Evolutionary conservation across 2,888 invertebrate genomes (phyloP).

Genomic region (Oligia fasciuncula): DNA sequence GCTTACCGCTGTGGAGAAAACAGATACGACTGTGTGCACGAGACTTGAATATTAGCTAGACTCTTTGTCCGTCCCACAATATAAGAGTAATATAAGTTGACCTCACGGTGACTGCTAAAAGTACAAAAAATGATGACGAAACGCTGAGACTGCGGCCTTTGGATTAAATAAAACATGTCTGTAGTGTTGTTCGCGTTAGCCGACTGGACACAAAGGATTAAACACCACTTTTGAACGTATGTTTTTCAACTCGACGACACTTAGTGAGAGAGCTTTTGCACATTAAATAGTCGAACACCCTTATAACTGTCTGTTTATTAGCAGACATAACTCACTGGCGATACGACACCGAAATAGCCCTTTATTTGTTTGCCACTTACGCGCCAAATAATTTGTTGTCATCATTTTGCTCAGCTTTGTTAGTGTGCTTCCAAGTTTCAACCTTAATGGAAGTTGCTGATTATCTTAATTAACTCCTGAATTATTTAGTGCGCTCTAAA

Average conservation of each 20-base stretch:
- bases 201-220: slow-evolving; percentile 65
- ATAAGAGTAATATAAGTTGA: slow-evolving; percentile 66
- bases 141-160: slow-evolving; percentile 62
- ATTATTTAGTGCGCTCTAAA: slow-evolving; percentile 36
- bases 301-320: slow-evolving; percentile 33
- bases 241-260: slow-evolving; percentile 51
- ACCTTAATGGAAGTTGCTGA: slow-evolving; percentile 38
- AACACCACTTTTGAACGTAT: slow-evolving; percentile 56
- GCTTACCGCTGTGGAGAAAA: slow-evolving; percentile 68
- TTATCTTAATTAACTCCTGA: slow-evolving; percentile 31
- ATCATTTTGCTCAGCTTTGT: slow-evolving; percentile 5
- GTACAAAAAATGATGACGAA: slow-evolving; percentile 72
- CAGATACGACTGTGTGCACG: slow-evolving; percentile 63
- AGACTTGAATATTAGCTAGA: slow-evolving; percentile 66
- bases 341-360: slow-evolving; percentile 13
- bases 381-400: slow-evolving; percentile 22
- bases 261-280: slow-evolving; percentile 60
- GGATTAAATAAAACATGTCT: slow-evolving; percentile 71
- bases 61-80: slow-evolving; percentile 63
- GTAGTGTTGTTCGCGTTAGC: slow-evolving; percentile 52
- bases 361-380: slow-evolving; percentile 11
- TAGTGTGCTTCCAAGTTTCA: not conserved
- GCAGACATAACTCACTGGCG: slow-evolving; percentile 25
- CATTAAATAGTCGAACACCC: slow-evolving; percentile 51
- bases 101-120: slow-evolving; percentile 68